Base-by-base conservation (phyloP, 2,888 invertebrate species). In the Unio delphinus region DNA sequence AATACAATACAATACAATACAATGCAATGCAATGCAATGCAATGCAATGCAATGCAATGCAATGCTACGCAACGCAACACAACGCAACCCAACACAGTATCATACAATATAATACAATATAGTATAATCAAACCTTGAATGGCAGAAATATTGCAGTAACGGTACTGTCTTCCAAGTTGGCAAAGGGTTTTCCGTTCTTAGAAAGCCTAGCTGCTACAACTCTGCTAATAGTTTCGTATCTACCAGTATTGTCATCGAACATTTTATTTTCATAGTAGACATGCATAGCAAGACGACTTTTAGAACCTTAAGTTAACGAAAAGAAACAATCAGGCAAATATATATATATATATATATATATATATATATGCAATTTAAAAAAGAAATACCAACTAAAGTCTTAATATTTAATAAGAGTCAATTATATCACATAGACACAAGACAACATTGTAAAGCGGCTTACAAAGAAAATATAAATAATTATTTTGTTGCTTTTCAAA, bases 91-190 rank as follows among this genome's bases (percentile, higher is more conserved):
- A 45, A 45, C 3, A 11, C 45, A 45, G 11, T 11, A 11, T 11
- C 11, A 45, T 11, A 11, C 11, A 45, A 45, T 45, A 2, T 11
- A 45, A 45, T 2, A 11, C 45, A 45, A 45, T 11, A 11, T 11
- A 45, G 11, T 11, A 15, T 0, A 11, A 55, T 54, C 64, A 54
- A 73, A 83, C 81, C 70, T 72, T 67, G 20, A 69, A 34, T n/a
- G 81, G 78, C 56, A 72, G 57, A 60, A 80, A 83, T 0, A 83
- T 70, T 23, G 79, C 71, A 11, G 75, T 80, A 20, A 83, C 80
- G 0, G 26, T 23, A 30, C 74, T 67, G 20, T 70, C 63, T 8
- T 73, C 75, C 11, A 85, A 76, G 18, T 80, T 63, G 8, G 64
- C 30, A 11, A 83, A 61, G 0, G 70, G 56, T 45, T 30, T 26